Conservation (phyloP, 30 jellyfish, hydroid and myxozoan genomes). For the Cassiopea xamachana region DNA sequence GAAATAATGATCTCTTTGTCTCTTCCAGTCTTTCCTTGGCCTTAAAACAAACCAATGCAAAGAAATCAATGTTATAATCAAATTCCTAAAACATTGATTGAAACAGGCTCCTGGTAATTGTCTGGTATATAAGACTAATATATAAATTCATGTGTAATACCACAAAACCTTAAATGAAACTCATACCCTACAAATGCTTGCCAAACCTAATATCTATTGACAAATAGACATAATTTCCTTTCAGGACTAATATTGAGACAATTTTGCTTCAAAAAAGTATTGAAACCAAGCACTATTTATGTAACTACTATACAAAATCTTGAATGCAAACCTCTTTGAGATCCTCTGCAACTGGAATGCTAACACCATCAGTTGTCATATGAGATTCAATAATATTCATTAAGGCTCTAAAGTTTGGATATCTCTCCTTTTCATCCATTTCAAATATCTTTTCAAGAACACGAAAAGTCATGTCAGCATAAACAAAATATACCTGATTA, state of each 20-base stretch:
- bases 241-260: too few species aligned
- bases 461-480: too few species aligned
- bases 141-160: too few species aligned
- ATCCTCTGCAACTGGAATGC: constrained; percentile 14
- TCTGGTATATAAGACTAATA: neutral
- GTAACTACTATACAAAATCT: neutral
- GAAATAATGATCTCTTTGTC: neutral
- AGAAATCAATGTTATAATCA: too few species aligned
- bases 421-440: constrained; percentile 6
- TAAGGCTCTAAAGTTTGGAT: constrained; percentile 6
- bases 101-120: neutral
- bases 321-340: constrained; percentile 3
- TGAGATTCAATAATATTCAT: neutral
- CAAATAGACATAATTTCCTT: too few species aligned
- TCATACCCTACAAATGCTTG: too few species aligned
- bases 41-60: neutral
- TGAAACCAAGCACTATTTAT: neutral
- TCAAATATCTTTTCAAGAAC: too few species aligned
- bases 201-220: too few species aligned
- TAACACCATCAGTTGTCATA: neutral
- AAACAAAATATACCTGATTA: too few species aligned
- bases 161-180: too few species aligned
- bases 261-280: neutral
- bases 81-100: neutral
- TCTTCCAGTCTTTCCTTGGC: constrained; percentile 8